Evolutionary conservation across 2,113 vertebrate genomes (phyloP).

Genomic region (Cynopterus brachyotis): DNA sequence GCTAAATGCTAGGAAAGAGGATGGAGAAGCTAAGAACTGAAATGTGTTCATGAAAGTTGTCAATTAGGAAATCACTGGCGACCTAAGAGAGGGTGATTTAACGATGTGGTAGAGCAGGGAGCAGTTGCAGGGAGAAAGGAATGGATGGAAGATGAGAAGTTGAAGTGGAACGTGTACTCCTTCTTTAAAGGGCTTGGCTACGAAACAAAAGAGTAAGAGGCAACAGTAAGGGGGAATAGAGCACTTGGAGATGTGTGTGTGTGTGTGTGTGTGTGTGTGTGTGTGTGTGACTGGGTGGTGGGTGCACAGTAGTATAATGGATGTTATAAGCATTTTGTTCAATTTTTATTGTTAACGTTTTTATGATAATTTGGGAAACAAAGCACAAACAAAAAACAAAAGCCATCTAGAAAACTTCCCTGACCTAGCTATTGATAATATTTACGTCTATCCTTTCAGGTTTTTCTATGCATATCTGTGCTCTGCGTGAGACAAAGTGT

Average conservation of each 20-base stretch:
- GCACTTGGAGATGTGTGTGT: not conserved
- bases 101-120: not conserved
- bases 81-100: not conserved
- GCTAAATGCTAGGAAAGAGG: not conserved
- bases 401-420: not conserved
- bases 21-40: not conserved
- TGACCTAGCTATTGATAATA: not conserved
- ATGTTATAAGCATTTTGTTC: not conserved
- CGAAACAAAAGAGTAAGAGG: not conserved
- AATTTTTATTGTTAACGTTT: not conserved
- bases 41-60: not conserved
- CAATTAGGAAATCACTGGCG: not conserved
- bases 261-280: not conserved
- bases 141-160: not conserved
- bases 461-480: not conserved
- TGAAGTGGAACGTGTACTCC: not conserved
- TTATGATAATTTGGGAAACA: not conserved
- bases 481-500: not conserved
- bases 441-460: not conserved
- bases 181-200: not conserved
- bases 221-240: not conserved
- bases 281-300: not conserved
- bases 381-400: not conserved
- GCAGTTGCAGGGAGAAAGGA: not conserved
- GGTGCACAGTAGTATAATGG: not conserved